Evolutionary conservation across 2,113 vertebrate species (phyloP).

Genomic region (Chaenocephalus aceratus): DNA sequence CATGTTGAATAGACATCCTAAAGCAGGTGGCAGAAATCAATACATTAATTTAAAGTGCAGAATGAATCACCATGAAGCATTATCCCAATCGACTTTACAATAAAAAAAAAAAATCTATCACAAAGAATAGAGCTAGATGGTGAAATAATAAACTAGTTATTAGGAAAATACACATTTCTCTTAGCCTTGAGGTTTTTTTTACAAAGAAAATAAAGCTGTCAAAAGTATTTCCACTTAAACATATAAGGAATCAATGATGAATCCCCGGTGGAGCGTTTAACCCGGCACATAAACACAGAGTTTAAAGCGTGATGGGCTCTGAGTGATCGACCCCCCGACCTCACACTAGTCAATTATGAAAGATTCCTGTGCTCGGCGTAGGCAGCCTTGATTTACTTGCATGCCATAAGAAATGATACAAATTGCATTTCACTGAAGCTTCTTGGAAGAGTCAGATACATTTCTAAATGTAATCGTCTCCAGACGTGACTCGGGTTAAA

Average conservation of each 20-base stretch:
- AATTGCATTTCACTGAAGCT: conserved; percentile 52
- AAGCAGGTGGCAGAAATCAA: not conserved
- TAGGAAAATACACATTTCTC: not conserved
- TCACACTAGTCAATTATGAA: conserved; percentile 1
- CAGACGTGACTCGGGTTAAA: conserved; percentile 39
- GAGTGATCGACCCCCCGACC: conserved; percentile 1
- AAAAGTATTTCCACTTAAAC: not conserved
- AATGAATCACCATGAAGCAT: too few relatives aligned
- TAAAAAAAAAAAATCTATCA: too few relatives aligned
- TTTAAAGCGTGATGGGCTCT: conserved; percentile 1
- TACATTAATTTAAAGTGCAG: too few relatives aligned
- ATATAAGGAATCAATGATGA: not conserved
- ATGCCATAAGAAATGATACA: conserved; percentile 39
- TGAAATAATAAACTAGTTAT: too few relatives aligned
- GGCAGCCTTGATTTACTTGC: conserved; percentile 59
- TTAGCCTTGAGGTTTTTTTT: not conserved
- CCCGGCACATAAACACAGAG: conserved; percentile 13
- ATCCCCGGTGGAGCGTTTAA: conserved; percentile 7
- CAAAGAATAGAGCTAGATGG: too few relatives aligned
- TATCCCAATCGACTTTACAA: too few relatives aligned
- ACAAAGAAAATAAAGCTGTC: not conserved
- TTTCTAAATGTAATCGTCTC: conserved; percentile 55
- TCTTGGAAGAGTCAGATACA: conserved; percentile 54
- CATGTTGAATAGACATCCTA: not conserved
- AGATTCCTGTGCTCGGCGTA: not conserved